These are phyloP conservation scores for Pollenia angustigena DNA, from an alignment of 2,888 invertebrate genomes.

Conservation along the genomic window DNA sequence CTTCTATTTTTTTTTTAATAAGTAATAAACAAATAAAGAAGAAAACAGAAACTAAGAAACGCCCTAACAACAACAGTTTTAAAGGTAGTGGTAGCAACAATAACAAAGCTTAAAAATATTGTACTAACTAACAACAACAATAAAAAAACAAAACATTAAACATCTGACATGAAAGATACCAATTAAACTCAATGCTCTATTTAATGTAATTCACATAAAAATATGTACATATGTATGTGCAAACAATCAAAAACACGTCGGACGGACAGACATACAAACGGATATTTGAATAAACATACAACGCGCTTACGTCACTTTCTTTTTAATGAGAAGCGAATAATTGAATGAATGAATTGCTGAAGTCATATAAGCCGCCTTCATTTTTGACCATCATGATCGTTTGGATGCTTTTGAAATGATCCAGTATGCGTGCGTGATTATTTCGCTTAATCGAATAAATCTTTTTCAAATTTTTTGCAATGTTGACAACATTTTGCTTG, in stretches of 20 bases:
- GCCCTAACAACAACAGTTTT: slow-evolving; percentile 50
- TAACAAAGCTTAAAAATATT: slow-evolving; percentile 15
- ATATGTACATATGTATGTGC: background rate
- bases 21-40: slow-evolving; percentile 32
- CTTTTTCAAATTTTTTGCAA: background rate
- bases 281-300: background rate
- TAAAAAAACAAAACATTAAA: background rate
- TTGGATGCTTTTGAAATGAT: slow-evolving; percentile 1
- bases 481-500: slow-evolving; percentile 2
- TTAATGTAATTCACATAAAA: slow-evolving; percentile 72
- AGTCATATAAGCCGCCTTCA: slow-evolving; percentile 21
- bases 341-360: slow-evolving; percentile 20
- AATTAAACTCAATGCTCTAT: slow-evolving; percentile 80
- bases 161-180: slow-evolving; percentile 56
- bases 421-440: background rate
- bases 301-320: background rate
- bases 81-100: background rate
- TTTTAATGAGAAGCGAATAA: slow-evolving; percentile 16
- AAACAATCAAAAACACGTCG: background rate
- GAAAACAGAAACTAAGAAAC: slow-evolving; percentile 40
- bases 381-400: slow-evolving; percentile 6
- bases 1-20: slow-evolving; percentile 10
- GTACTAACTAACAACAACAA: slow-evolving; percentile 19
- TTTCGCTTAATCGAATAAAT: slow-evolving; percentile 22
- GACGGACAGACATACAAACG: background rate